Evolutionary conservation across 2,888 invertebrate genomes (phyloP).

Genomic region (Nowickia ferox): DNA sequence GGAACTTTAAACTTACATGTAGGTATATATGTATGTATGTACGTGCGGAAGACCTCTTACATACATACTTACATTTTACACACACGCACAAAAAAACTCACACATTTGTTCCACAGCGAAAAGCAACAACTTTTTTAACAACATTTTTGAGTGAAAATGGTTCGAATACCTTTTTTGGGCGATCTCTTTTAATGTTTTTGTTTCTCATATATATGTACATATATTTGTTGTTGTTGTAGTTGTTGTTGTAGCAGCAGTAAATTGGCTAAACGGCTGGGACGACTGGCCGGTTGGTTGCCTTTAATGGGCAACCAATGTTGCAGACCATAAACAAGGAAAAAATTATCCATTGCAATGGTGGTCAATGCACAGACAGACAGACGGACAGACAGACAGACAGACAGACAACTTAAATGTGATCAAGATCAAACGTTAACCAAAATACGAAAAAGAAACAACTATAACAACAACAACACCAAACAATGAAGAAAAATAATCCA

Average conservation of each 20-base stretch:
- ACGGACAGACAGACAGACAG: conserved; percentile 46
- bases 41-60: background rate
- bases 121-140: conserved; percentile 34
- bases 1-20: conserved; percentile 36
- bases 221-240: background rate
- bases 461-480: conserved; percentile 6
- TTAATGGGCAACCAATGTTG: conserved; percentile 62
- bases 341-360: conserved; percentile 55
- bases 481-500: conserved; percentile 34
- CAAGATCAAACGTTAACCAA: conserved; percentile 67
- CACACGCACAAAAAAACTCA: conserved; percentile 1
- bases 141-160: conserved; percentile 61
- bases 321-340: conserved; percentile 51
- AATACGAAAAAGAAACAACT: conserved; percentile 14
- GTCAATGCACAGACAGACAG: conserved; percentile 40
- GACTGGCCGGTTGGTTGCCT: conserved; percentile 48
- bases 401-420: conserved; percentile 64
- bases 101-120: conserved; percentile 26
- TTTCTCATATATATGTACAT: background rate
- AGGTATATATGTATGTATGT: background rate
- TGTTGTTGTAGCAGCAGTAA: conserved; percentile 6
- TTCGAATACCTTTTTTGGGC: conserved; percentile 49
- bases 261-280: conserved; percentile 52
- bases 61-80: too few species aligned
- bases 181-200: conserved; percentile 41